Percentiles rank a stretch among this genome's conserved stretches.
phyloP scores from a whole-genome alignment of 2,113 vertebrate genomes.

The Tetraodon nigroviridis region DNA sequence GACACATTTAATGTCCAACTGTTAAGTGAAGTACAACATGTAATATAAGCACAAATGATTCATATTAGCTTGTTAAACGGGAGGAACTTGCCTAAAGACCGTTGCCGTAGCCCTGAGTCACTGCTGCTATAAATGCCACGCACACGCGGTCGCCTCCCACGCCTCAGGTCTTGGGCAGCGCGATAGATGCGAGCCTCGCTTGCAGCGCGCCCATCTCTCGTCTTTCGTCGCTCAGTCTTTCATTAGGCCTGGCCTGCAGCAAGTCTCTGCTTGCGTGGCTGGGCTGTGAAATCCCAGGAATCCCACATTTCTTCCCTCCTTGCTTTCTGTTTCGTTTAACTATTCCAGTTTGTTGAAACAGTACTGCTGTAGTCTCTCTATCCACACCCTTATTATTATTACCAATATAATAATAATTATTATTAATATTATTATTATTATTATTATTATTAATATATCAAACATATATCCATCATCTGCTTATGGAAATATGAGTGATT shows the following conservation, averaged over 20 bases:
- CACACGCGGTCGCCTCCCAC: constrained; percentile 40
- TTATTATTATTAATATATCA: constrained; percentile 9
- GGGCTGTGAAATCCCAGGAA: constrained; percentile 56
- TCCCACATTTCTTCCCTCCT: constrained; percentile 26
- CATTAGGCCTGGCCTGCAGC: constrained; percentile 52
- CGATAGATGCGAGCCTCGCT: constrained; percentile 27
- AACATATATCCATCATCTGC: constrained; percentile 17
- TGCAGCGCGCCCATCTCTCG: constrained; percentile 26
- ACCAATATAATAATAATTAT: too few species aligned
- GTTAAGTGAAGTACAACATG: neutral
- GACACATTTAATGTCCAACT: constrained; percentile 23
- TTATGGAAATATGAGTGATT: constrained; percentile 37
- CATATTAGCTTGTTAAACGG: neutral
- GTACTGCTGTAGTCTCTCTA: too few species aligned
- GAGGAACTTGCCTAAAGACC: constrained; percentile 13
- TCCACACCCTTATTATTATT: too few species aligned
- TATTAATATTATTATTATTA: neutral
- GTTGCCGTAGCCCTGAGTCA: constrained; percentile 18
- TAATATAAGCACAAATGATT: neutral
- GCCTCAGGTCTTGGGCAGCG: constrained; percentile 33
- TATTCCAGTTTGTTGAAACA: neutral
- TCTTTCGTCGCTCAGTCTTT: constrained; percentile 52
- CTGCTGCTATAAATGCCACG: constrained; percentile 21
- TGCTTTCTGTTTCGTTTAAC: neutral
- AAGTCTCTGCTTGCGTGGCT: constrained; percentile 56